A percentile compares a stretch with the other conserved stretches of the same genome.
Conservation (phyloP, 2,888 invertebrate genomes). For the Scelioninae gen. 2 region DNA sequence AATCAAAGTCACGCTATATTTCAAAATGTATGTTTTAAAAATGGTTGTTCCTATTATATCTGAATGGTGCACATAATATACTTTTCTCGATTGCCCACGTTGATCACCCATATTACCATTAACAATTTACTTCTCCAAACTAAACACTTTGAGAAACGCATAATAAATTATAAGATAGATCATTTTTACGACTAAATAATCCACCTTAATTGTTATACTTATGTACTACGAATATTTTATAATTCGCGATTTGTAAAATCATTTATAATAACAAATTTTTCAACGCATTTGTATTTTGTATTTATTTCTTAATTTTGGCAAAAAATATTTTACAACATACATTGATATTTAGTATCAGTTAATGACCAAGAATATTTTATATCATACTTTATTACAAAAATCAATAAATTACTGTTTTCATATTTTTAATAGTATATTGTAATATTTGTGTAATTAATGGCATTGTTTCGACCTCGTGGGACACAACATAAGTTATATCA, state of each 20-base stretch:
- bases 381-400: too few relatives aligned
- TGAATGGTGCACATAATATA: slow-evolving; percentile 27
- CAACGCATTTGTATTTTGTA: slow-evolving; percentile 27
- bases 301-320: slow-evolving; percentile 7
- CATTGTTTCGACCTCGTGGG: too few relatives aligned
- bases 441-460: too few relatives aligned
- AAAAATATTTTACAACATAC: background rate
- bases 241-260: slow-evolving; percentile 21
- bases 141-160: slow-evolving; percentile 5
- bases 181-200: slow-evolving; percentile 9
- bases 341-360: too few relatives aligned
- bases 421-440: too few relatives aligned
- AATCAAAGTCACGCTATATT: background rate
- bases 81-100: background rate
- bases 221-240: background rate
- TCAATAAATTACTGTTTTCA: too few relatives aligned
- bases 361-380: too few relatives aligned
- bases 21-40: slow-evolving; percentile 1
- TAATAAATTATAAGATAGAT: slow-evolving; percentile 15
- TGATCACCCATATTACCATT: background rate
- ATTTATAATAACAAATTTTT: slow-evolving; percentile 22
- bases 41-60: slow-evolving; percentile 30
- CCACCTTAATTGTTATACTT: slow-evolving; percentile 20
- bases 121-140: slow-evolving; percentile 12
- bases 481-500: too few relatives aligned